These are phyloP conservation scores for Linurgus olivaceus DNA, from an alignment of 2,797 vertebrate species.

Conservation along the genomic window DNA sequence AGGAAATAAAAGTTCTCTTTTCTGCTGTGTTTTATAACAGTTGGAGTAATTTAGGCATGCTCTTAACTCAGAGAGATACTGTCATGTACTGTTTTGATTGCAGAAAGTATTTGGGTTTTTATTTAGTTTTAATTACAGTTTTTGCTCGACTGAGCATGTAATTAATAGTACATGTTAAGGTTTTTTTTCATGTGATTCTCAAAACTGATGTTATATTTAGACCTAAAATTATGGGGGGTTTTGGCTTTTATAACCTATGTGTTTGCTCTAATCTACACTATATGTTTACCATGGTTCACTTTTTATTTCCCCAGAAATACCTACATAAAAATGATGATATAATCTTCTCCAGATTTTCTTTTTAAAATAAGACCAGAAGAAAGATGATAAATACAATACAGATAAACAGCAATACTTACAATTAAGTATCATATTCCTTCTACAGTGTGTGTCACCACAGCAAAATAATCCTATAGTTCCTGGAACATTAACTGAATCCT, in stretches of 20 bases:
- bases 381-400: not conserved
- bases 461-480: not conserved
- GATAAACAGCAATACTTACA: not conserved
- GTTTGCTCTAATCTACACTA: not conserved
- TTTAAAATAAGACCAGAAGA: not conserved
- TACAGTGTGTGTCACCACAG: not conserved
- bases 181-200: conserved; percentile 31
- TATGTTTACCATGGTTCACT: not conserved
- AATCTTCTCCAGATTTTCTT: not conserved
- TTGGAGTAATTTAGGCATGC: conserved; percentile 20
- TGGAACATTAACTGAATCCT: not conserved
- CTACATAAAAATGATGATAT: not conserved
- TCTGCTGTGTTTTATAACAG: conserved; percentile 26
- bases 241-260: not conserved
- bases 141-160: conserved; percentile 65
- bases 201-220: conserved; percentile 48
- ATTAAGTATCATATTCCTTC: not conserved
- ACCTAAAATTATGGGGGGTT: not conserved
- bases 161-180: conserved; percentile 56
- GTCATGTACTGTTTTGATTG: conserved; percentile 42
- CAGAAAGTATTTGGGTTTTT: conserved; percentile 54
- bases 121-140: conserved; percentile 74
- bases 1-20: not conserved
- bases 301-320: not conserved
- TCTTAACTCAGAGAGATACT: conserved; percentile 26